phyloP scores from a whole-genome alignment of 2,113 vertebrate genomes.

The Sigmodon hispidus region DNA sequence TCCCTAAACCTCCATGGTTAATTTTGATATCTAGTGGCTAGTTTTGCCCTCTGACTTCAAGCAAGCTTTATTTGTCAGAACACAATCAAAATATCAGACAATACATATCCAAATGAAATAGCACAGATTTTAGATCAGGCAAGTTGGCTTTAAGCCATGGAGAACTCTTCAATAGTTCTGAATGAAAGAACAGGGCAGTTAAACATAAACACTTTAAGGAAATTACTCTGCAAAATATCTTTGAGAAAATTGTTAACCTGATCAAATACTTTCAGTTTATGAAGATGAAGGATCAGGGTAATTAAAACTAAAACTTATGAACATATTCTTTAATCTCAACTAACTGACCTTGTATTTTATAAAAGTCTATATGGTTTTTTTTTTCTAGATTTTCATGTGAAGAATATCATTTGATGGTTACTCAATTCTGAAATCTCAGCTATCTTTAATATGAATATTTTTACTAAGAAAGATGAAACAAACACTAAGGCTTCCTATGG shows the following conservation, averaged over 20 bases:
- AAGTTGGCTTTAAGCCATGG: background rate
- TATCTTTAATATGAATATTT: constrained; percentile 13
- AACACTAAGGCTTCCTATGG: background rate
- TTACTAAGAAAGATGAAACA: constrained; percentile 22
- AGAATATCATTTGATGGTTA: constrained; percentile 32
- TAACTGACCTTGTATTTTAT: background rate
- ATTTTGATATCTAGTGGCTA: no score
- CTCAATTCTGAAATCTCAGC: background rate
- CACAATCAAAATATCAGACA: no score
- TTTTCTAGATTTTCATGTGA: background rate
- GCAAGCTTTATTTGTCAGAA: no score
- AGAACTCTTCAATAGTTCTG: background rate
- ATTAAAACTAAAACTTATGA: constrained; percentile 36
- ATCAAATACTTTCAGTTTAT: background rate
- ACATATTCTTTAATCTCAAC: background rate
- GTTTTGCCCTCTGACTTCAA: no score
- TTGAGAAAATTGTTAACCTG: background rate
- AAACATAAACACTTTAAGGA: background rate
- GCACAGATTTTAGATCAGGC: background rate
- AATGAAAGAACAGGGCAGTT: background rate
- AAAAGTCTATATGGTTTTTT: background rate
- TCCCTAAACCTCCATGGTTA: no score
- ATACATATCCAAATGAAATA: background rate
- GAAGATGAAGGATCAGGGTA: background rate
- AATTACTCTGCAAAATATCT: background rate